phyloP scores from a whole-genome alignment of 1,140 invertebrate species.

The Rhopalosiphum padi region DNA sequence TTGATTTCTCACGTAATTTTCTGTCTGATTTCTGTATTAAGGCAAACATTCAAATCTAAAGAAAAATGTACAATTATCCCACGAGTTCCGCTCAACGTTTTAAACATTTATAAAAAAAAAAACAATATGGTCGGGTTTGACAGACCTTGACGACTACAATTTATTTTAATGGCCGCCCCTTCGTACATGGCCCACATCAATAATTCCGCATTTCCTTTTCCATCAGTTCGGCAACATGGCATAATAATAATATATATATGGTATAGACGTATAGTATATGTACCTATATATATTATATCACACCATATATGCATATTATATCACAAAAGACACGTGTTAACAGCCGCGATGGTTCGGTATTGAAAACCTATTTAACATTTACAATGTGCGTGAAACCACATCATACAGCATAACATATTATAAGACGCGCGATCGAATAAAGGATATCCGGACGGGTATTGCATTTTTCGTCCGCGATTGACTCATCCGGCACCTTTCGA shows the following conservation, averaged over 20 bases:
- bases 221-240: not conserved
- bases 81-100: conserved; percentile 37
- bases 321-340: conserved; percentile 10
- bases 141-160: conserved; percentile 56
- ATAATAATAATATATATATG: not conserved
- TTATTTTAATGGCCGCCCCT: conserved; percentile 57
- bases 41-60: not conserved
- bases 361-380: conserved; percentile 33
- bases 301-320: not conserved
- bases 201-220: conserved; percentile 56
- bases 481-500: conserved; percentile 44
- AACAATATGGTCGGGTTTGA: conserved; percentile 40
- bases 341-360: not conserved
- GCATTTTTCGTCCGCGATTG: conserved; percentile 46
- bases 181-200: conserved; percentile 52
- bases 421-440: not conserved
- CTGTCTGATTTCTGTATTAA: not conserved
- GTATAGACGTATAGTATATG: not conserved
- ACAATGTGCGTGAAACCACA: not conserved
- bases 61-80: conserved; percentile 19
- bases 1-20: conserved; percentile 38
- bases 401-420: not conserved
- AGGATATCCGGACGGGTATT: conserved; percentile 49
- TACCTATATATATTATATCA: not conserved
- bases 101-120: not conserved